A percentile compares a stretch with the other conserved stretches of the same genome.
Conservation (phyloP, 2,888 invertebrate genomes). For the Vandiemenella viatica region DNA sequence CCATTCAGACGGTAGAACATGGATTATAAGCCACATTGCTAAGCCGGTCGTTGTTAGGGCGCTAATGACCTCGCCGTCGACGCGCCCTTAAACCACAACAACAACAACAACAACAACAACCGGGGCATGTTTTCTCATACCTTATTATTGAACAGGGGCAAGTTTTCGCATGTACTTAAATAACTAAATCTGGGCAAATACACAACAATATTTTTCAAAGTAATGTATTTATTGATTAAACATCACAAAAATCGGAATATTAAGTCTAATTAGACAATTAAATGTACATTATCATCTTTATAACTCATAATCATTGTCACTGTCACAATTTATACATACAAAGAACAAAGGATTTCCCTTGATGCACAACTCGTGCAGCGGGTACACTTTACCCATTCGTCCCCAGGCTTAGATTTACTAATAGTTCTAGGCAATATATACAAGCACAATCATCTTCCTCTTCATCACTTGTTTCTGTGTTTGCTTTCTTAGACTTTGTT, state of each 20-base stretch:
- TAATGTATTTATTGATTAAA: too few species aligned
- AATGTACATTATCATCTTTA: background rate
- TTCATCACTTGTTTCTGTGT: background rate
- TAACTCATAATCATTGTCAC: background rate
- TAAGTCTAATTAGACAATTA: too few species aligned
- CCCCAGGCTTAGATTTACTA: background rate
- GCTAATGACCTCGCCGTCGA: too few species aligned
- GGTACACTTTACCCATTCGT: too few species aligned
- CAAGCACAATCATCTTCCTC: background rate
- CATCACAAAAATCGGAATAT: too few species aligned
- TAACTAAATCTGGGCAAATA: too few species aligned
- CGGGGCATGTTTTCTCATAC: conserved; percentile 1
- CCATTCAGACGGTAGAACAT: too few species aligned
- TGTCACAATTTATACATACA: background rate
- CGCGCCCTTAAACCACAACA: too few species aligned
- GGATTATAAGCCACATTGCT: too few species aligned
- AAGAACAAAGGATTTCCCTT: conserved; percentile 1
- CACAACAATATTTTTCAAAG: background rate
- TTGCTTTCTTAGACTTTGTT: too few species aligned
- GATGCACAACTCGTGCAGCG: background rate
- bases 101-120: too few species aligned
- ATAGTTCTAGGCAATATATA: conserved; percentile 1
- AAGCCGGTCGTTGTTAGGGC: too few species aligned
- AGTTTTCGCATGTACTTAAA: background rate
- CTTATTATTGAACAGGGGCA: background rate